Conservation (phyloP, 92 coral and sea anemone species). For the Pocillopora grandis region DNA sequence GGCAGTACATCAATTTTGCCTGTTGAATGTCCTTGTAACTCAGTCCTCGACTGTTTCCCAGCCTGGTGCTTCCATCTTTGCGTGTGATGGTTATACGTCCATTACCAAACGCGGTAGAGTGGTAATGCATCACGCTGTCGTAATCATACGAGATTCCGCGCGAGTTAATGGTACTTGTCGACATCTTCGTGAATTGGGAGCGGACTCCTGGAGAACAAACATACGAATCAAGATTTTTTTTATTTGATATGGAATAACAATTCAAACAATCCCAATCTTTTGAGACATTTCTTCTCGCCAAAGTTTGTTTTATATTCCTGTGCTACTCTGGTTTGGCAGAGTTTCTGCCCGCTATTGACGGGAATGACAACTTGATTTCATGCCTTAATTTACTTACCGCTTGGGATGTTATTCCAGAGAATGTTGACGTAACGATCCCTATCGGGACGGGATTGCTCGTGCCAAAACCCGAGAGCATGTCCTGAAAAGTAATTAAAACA, state of each 20-base stretch:
- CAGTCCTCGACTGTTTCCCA: slow-evolving; percentile 78
- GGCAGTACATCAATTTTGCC: slow-evolving; percentile 68
- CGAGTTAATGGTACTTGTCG: slow-evolving; percentile 46
- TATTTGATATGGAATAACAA: too few relatives aligned
- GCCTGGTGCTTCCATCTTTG: slow-evolving; percentile 49
- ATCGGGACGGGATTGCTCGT: slow-evolving; percentile 48
- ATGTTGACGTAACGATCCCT: slow-evolving; percentile 31
- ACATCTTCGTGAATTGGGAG: slow-evolving; percentile 45
- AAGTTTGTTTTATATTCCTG: too few relatives aligned
- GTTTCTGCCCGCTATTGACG: background rate
- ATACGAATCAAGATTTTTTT: background rate
- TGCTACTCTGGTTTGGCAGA: background rate
- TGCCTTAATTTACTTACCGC: background rate
- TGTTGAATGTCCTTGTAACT: slow-evolving; percentile 72
- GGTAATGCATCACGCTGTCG: slow-evolving; percentile 63
- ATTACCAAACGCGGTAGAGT: slow-evolving; percentile 50
- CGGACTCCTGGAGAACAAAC: slow-evolving; percentile 23
- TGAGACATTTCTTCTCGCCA: too few relatives aligned
- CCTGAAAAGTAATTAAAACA: background rate
- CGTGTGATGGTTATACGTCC: slow-evolving; percentile 59
- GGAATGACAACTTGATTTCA: too few relatives aligned
- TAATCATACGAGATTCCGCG: slow-evolving; percentile 64
- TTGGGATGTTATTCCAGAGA: slow-evolving; percentile 34
- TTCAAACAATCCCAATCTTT: too few relatives aligned
- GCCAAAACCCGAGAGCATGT: slow-evolving; percentile 51